Percentiles rank a stretch among this genome's conserved stretches.
phyloP scores from a whole-genome alignment of 2,113 vertebrate species.

The Tamias sibiricus region DNA sequence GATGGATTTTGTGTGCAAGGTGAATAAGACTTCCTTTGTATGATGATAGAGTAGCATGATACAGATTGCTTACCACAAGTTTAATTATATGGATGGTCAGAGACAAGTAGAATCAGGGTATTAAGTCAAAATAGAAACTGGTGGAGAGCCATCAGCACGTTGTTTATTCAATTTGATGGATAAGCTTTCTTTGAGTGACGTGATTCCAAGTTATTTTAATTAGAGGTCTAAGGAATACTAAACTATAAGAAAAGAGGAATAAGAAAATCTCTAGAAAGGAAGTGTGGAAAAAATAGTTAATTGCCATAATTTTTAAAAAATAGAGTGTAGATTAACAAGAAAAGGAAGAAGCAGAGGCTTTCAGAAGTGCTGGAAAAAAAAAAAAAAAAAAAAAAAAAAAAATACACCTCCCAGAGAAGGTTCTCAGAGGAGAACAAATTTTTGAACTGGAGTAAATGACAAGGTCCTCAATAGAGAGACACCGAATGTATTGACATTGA shows the following conservation, averaged over 20 bases:
- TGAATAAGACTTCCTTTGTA: background rate
- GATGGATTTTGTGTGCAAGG: background rate
- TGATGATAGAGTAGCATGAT: background rate
- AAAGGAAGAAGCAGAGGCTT: background rate
- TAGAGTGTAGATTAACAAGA: background rate
- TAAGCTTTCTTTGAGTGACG: background rate
- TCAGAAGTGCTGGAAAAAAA: background rate
- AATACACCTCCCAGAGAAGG: background rate
- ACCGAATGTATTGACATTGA: background rate
- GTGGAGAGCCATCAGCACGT: slow-evolving; percentile 36
- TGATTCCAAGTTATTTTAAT: slow-evolving; percentile 60
- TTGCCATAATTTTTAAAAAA: background rate
- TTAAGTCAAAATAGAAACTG: slow-evolving; percentile 64
- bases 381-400: too few species aligned
- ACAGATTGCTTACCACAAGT: slow-evolving; percentile 52
- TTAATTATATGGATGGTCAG: slow-evolving; percentile 60
- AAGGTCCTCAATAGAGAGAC: background rate
- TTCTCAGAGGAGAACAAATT: background rate
- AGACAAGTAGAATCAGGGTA: slow-evolving; percentile 45
- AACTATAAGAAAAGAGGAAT: background rate
- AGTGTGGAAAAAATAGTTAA: background rate
- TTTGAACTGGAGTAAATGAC: background rate
- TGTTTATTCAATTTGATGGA: slow-evolving; percentile 63
- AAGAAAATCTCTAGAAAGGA: background rate
- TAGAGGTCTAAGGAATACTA: slow-evolving; percentile 27